These are phyloP conservation scores for Bruchidius siliquastri DNA, from an alignment of 2,888 invertebrate species.

Conservation along the genomic window DNA sequence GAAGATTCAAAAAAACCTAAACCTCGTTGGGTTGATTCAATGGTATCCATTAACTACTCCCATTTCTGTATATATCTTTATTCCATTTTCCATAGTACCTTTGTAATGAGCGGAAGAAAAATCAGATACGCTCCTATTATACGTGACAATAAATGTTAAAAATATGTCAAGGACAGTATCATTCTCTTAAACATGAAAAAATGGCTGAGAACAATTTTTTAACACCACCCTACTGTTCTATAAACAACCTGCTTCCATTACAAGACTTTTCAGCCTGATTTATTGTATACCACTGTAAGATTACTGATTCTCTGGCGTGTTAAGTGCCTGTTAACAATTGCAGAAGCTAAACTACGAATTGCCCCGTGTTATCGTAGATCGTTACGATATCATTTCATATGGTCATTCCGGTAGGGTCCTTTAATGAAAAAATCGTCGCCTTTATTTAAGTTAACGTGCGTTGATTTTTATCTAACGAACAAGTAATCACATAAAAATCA, in stretches of 20 bases:
- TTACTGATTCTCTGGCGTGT: not conserved
- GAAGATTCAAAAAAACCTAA: too few species aligned
- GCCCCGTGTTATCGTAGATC: not conserved
- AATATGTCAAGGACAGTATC: too few species aligned
- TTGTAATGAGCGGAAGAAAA: too few species aligned
- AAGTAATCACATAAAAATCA: not conserved
- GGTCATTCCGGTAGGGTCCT: not conserved
- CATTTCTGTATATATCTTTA: too few species aligned
- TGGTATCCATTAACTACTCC: too few species aligned
- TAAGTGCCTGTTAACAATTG: not conserved
- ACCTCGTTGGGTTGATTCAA: too few species aligned
- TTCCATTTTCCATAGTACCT: too few species aligned
- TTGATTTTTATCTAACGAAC: not conserved
- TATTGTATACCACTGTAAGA: not conserved
- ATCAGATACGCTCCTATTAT: too few species aligned
- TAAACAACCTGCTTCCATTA: not conserved
- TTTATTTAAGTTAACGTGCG: not conserved
- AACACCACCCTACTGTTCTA: not conserved
- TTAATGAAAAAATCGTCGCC: not conserved
- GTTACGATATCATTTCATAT: not conserved
- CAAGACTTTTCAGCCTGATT: not conserved
- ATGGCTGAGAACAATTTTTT: too few species aligned
- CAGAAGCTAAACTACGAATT: not conserved
- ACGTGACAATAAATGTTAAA: too few species aligned
- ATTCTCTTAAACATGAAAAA: too few species aligned